These are phyloP conservation scores for Lithobius niger DNA, from an alignment of 1,140 invertebrate species.

Conservation along the genomic window DNA sequence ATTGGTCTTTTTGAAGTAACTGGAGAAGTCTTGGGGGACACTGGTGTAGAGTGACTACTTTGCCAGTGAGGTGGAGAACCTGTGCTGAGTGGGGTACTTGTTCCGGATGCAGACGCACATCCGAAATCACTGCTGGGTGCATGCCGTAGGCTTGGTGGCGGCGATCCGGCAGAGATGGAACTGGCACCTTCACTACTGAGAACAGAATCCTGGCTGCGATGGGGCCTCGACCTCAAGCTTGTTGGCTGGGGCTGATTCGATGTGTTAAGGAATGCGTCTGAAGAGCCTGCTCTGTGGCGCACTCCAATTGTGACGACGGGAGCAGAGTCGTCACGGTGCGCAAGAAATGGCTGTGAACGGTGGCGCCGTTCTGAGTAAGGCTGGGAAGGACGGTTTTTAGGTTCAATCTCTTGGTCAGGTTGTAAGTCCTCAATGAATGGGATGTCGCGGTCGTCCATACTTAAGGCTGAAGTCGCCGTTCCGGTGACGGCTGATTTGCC, in stretches of 20 bases:
- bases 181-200: constrained; percentile 3
- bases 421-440: constrained; percentile 50
- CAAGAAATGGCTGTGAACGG: constrained; percentile 11
- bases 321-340: too few relatives aligned
- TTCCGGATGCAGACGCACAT: constrained; percentile 37
- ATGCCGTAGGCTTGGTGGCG: constrained; percentile 24
- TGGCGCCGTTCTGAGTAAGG: not conserved
- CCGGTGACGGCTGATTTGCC: constrained; percentile 5
- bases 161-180: not conserved
- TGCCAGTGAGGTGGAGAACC: constrained; percentile 15
- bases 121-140: constrained; percentile 39
- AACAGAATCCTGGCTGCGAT: constrained; percentile 31
- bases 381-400: not conserved
- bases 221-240: constrained; percentile 33
- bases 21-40: constrained; percentile 32
- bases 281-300: constrained; percentile 19
- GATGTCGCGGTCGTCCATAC: constrained; percentile 50
- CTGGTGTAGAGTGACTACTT: constrained; percentile 20
- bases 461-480: constrained; percentile 27
- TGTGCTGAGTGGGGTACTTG: constrained; percentile 20
- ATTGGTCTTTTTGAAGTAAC: constrained; percentile 17
- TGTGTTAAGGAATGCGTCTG: too few relatives aligned
- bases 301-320: constrained; percentile 30
- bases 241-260: constrained; percentile 35
- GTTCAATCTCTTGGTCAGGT: not conserved